phyloP scores from a whole-genome alignment of 2,113 vertebrate species.

The Syngnathus floridae region DNA sequence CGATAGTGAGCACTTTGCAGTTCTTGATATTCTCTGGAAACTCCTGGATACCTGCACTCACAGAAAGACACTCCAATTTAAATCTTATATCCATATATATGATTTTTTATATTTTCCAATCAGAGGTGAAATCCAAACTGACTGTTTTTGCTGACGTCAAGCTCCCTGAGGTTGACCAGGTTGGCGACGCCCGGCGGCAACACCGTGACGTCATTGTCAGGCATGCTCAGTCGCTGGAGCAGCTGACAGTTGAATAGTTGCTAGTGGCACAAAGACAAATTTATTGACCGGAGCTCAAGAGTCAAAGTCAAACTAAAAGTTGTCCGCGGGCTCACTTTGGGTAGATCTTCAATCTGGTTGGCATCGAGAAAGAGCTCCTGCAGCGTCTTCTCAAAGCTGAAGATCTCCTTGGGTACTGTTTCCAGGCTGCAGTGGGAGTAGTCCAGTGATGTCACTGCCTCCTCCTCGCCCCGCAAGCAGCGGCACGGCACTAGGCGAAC shows the following conservation, averaged over 20 bases:
- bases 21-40: slow-evolving; percentile 99
- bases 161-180: slow-evolving; percentile 98
- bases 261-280: slow-evolving; percentile 63
- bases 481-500: slow-evolving; percentile 96
- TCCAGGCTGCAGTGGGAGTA: slow-evolving; percentile 99
- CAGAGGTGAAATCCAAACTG: slow-evolving; percentile 55
- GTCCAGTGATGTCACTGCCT: slow-evolving; percentile 90
- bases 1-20: slow-evolving; percentile 88
- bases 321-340: slow-evolving; percentile 76
- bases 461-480: slow-evolving; percentile 94
- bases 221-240: slow-evolving; percentile 93
- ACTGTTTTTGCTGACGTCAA: slow-evolving; percentile 99
- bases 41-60: slow-evolving; percentile 91
- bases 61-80: not conserved
- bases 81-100: too few relatives aligned
- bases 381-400: slow-evolving; percentile 95
- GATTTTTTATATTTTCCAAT: too few relatives aligned
- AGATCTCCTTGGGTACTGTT: slow-evolving; percentile 98
- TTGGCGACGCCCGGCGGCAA: slow-evolving; percentile 94
- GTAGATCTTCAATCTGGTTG: slow-evolving; percentile 99
- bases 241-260: slow-evolving; percentile 99
- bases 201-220: slow-evolving; percentile 93
- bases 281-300: not conserved
- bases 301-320: not conserved
- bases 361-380: slow-evolving; percentile 98